Conservation (phyloP, 2,888 invertebrate genomes). For the Meta bourneti region DNA sequence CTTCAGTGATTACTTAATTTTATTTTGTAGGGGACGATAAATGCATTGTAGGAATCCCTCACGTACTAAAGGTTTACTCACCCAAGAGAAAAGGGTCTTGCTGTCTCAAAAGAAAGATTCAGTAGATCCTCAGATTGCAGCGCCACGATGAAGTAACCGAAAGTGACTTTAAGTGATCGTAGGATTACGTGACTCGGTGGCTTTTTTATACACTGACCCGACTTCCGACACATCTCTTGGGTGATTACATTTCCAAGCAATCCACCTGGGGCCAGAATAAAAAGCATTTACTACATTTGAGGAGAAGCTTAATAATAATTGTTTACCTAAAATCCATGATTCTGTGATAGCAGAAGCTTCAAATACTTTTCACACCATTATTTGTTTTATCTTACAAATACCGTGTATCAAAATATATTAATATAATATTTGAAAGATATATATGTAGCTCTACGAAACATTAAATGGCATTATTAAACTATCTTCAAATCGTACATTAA, state of each 20-base stretch:
- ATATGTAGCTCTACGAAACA: too few relatives aligned
- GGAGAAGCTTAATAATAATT: conserved; percentile 50
- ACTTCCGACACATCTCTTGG: conserved; percentile 31
- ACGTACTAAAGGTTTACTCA: background rate
- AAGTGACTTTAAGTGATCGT: conserved; percentile 60
- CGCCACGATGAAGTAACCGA: conserved; percentile 31
- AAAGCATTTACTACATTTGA: conserved; percentile 31
- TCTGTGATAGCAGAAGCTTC: too few relatives aligned
- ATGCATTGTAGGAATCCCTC: background rate
- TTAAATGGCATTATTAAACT: too few relatives aligned
- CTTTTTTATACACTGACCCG: conserved; percentile 38
- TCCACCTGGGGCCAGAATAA: conserved; percentile 26
- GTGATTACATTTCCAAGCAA: conserved; percentile 55
- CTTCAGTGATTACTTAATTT: background rate
- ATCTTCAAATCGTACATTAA: too few relatives aligned
- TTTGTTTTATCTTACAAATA: too few relatives aligned
- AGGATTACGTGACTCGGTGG: conserved; percentile 57
- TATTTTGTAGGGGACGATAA: background rate
- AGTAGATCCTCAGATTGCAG: background rate
- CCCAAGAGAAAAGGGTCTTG: background rate
- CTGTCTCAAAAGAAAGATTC: background rate
- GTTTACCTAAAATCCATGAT: background rate
- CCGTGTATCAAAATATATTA: too few relatives aligned
- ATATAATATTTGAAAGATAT: too few relatives aligned
- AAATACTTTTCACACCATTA: too few relatives aligned